Conservation (phyloP, 2,797 vertebrate species). For the Stomatorhinus walkeri region DNA sequence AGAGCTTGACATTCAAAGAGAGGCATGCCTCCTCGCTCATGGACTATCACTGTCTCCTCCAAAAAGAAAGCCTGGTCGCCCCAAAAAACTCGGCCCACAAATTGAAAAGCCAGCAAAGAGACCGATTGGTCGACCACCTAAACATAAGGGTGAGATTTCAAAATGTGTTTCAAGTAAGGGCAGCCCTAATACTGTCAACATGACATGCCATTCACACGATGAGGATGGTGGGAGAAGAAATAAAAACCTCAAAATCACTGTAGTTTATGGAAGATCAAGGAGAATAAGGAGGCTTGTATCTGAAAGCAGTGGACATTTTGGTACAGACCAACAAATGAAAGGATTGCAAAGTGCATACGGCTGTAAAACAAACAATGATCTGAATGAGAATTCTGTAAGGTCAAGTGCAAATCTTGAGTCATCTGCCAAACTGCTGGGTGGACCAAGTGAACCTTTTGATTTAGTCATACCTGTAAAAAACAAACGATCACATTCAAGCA, state of each 20-base stretch:
- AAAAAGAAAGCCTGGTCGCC: conserved; percentile 84
- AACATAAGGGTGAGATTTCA: conserved; percentile 59
- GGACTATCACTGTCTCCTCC: conserved; percentile 54
- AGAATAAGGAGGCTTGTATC: conserved; percentile 80
- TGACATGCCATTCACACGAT: conserved; percentile 35
- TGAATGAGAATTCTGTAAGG: conserved; percentile 35
- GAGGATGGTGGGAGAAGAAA: conserved; percentile 52
- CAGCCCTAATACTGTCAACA: conserved; percentile 34
- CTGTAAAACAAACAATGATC: conserved; percentile 33
- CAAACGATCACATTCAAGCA: conserved; percentile 59
- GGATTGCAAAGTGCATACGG: conserved; percentile 34
- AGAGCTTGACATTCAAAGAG: conserved; percentile 33
- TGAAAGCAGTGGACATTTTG: conserved; percentile 62
- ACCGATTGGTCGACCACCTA: conserved; percentile 85
- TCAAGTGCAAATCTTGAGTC: conserved; percentile 32
- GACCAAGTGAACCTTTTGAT: conserved; percentile 54
- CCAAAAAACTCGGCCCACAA: conserved; percentile 84
- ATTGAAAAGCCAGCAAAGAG: conserved; percentile 80
- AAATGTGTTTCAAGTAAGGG: conserved; percentile 37
- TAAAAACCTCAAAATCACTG: conserved; percentile 85
- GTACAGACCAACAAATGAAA: conserved; percentile 49
- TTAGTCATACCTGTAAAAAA: conserved; percentile 69
- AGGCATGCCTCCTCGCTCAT: conserved; percentile 44
- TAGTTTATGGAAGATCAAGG: conserved; percentile 84
- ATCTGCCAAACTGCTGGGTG: conserved; percentile 39